Evolutionary conservation across 2,113 vertebrate genomes (phyloP).

Genomic region (Leptodactylus fuscus): DNA sequence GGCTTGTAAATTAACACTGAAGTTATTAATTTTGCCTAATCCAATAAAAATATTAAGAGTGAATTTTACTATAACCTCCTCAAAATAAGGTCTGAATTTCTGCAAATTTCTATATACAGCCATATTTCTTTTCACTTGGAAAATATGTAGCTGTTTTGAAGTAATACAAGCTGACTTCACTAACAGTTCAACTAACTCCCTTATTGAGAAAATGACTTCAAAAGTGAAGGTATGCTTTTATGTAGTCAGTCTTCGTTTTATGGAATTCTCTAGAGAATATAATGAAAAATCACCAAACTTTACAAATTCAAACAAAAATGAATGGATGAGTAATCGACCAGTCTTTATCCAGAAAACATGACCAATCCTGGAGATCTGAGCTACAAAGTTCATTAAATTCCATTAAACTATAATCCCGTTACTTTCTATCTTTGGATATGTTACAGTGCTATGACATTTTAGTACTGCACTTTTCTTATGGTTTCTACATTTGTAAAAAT

Average conservation of each 20-base stretch:
- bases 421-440: not conserved
- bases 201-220: not conserved
- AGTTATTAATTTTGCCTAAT: too few relatives aligned
- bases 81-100: too few relatives aligned
- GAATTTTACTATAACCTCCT: too few relatives aligned
- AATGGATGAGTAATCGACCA: not conserved
- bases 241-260: not conserved
- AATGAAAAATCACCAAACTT: slow-evolving; percentile 7
- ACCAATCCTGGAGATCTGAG: not conserved
- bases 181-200: not conserved
- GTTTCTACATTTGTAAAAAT: not conserved
- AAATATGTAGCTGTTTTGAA: not conserved
- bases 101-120: not conserved
- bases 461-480: not conserved
- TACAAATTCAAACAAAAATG: not conserved
- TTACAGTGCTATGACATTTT: not conserved
- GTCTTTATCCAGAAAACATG: not conserved
- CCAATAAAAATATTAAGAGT: not conserved
- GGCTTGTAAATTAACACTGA: too few relatives aligned
- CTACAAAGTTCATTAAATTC: not conserved
- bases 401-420: not conserved
- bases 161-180: not conserved
- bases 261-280: not conserved
- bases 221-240: not conserved
- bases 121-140: not conserved